phyloP scores from a whole-genome alignment of 64 coral and sea anemone genomes.

The Acropora tenuis region DNA sequence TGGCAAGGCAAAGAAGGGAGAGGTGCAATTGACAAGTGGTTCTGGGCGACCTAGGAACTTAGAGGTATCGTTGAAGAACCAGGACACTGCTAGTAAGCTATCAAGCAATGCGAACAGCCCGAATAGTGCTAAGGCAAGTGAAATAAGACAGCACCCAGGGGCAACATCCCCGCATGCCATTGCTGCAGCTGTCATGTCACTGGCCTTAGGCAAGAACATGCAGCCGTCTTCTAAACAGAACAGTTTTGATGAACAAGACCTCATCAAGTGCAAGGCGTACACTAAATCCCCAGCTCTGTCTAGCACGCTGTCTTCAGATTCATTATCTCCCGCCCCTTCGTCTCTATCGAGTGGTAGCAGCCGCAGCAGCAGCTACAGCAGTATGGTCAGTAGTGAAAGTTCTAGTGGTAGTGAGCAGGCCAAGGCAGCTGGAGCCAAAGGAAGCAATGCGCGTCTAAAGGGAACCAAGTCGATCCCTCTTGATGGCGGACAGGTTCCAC shows the following conservation, averaged over 20 bases:
- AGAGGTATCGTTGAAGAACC: slow-evolving; percentile 25
- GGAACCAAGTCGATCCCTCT: slow-evolving; percentile 67
- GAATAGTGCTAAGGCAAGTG: slow-evolving; percentile 19
- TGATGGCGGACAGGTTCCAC: not conserved
- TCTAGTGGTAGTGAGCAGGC: slow-evolving; percentile 69
- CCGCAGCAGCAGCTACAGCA: slow-evolving; percentile 88
- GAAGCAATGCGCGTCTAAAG: slow-evolving; percentile 60
- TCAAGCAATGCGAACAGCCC: slow-evolving; percentile 28
- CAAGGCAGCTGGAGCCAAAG: slow-evolving; percentile 44
- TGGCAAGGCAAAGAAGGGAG: slow-evolving; percentile 41
- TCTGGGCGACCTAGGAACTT: slow-evolving; percentile 9
- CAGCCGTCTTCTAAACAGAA: slow-evolving; percentile 83
- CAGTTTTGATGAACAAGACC: slow-evolving; percentile 70
- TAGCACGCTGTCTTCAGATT: slow-evolving; percentile 59
- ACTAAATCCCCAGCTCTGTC: slow-evolving; percentile 51
- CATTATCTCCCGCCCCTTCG: slow-evolving; percentile 76
- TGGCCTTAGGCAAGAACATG: slow-evolving; percentile 78
- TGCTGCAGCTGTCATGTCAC: slow-evolving; percentile 80
- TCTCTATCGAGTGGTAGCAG: slow-evolving; percentile 81
- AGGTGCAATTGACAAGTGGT: slow-evolving; percentile 28
- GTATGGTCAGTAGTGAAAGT: slow-evolving; percentile 76
- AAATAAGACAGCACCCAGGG: slow-evolving; percentile 19
- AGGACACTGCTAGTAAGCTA: not conserved
- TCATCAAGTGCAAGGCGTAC: slow-evolving; percentile 66
- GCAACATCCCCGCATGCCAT: slow-evolving; percentile 81